A percentile compares a stretch with the other conserved stretches of the same genome.
Conservation (phyloP, 2,113 vertebrate species). For the Clupea harengus region DNA sequence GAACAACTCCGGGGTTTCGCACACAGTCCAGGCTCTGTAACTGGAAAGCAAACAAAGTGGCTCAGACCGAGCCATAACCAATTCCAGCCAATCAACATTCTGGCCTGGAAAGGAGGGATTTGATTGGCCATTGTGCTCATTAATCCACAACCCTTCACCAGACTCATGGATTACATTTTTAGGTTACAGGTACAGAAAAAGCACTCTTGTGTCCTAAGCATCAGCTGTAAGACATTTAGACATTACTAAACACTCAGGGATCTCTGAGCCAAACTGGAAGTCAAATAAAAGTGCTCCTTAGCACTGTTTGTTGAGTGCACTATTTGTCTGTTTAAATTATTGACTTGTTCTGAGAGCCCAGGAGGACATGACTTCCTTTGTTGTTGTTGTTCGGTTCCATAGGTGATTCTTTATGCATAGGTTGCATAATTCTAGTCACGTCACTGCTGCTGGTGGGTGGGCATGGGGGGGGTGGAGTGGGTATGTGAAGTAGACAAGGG, state of each 20-base stretch:
- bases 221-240: neutral
- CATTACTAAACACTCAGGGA: neutral
- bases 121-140: neutral
- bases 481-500: neutral
- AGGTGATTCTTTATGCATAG: slow-evolving; percentile 31
- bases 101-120: neutral
- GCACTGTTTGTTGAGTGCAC: neutral
- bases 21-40: neutral
- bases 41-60: neutral
- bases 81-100: neutral
- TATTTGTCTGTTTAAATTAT: slow-evolving; percentile 21
- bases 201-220: neutral
- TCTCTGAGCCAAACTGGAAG: neutral
- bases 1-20: no score
- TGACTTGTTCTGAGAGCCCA: neutral
- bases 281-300: neutral
- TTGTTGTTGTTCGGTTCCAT: neutral
- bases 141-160: no score
- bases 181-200: neutral
- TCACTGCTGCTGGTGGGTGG: neutral
- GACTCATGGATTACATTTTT: neutral
- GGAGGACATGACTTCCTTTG: neutral
- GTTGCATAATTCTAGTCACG: slow-evolving; percentile 24
- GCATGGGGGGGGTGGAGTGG: neutral
- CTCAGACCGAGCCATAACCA: neutral